Evolutionary conservation across 2,113 vertebrate species (phyloP).

Genomic region (Picathartes gymnocephalus): DNA sequence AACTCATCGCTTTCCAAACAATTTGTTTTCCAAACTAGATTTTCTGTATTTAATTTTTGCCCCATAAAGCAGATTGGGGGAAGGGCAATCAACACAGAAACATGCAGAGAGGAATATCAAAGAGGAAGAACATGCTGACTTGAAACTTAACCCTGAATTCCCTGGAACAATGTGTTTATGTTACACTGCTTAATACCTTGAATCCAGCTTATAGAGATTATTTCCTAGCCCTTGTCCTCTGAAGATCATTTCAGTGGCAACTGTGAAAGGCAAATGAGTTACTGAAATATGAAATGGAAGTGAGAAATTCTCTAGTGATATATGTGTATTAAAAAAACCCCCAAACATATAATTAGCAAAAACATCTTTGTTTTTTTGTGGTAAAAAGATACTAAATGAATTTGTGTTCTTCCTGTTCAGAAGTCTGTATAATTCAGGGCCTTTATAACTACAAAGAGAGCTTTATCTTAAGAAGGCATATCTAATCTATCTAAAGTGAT

Average conservation of each 20-base stretch:
- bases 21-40: neutral
- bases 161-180: neutral
- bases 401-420: neutral
- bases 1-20: conserved; percentile 4
- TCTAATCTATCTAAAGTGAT: neutral
- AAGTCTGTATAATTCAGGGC: neutral
- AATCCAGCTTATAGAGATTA: neutral
- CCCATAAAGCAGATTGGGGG: neutral
- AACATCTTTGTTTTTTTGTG: neutral
- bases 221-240: neutral
- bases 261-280: neutral
- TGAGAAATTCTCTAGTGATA: neutral
- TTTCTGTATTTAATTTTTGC: conserved; percentile 15
- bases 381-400: neutral
- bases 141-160: conserved; percentile 33
- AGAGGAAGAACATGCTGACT: conserved; percentile 16
- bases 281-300: neutral
- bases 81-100: neutral
- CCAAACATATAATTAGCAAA: neutral
- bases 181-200: neutral
- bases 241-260: neutral
- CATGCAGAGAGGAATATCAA: neutral
- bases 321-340: no score
- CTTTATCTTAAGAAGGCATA: neutral
- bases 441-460: neutral